A percentile compares a stretch with the other conserved stretches of the same genome.
Conservation (phyloP, 2,797 vertebrate genomes). For the Phataginus tetradactyla region DNA sequence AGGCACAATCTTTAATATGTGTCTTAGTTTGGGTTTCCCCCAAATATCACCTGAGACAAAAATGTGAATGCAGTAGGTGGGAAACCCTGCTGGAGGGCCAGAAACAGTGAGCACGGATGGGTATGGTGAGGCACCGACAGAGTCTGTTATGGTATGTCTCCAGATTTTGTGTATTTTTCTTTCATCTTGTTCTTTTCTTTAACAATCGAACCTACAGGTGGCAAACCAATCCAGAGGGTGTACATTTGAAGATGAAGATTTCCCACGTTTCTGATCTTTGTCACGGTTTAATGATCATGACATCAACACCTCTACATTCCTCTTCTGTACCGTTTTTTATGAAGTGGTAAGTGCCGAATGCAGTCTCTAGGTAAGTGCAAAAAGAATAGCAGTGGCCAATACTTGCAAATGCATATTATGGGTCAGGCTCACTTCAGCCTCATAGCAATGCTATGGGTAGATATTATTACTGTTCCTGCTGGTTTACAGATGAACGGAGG, state of each 20-base stretch:
- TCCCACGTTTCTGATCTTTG: background rate
- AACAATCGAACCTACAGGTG: background rate
- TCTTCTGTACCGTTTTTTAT: background rate
- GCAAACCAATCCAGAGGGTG: background rate
- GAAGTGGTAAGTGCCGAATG: background rate
- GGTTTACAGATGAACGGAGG: background rate
- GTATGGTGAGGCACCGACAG: background rate
- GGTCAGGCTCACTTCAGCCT: background rate
- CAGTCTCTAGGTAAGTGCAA: background rate
- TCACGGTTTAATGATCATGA: background rate
- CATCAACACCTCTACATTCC: background rate
- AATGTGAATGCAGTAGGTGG: background rate
- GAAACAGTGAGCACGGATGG: background rate
- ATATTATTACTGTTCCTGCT: background rate
- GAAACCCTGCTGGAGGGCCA: background rate
- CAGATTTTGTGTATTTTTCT: background rate
- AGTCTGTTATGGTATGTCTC: rapidly evolving
- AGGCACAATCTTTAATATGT: background rate
- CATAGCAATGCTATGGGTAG: background rate
- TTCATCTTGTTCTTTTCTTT: background rate
- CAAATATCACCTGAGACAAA: background rate
- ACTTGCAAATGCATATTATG: background rate
- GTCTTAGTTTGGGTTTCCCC: conserved; percentile 3
- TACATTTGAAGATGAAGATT: background rate
- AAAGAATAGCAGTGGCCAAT: background rate